Evolutionary conservation across 2,113 vertebrate species (phyloP), one percentile per base, ranked within the genome.

Genomic region (Chascanopsetta lugubris): DNA sequence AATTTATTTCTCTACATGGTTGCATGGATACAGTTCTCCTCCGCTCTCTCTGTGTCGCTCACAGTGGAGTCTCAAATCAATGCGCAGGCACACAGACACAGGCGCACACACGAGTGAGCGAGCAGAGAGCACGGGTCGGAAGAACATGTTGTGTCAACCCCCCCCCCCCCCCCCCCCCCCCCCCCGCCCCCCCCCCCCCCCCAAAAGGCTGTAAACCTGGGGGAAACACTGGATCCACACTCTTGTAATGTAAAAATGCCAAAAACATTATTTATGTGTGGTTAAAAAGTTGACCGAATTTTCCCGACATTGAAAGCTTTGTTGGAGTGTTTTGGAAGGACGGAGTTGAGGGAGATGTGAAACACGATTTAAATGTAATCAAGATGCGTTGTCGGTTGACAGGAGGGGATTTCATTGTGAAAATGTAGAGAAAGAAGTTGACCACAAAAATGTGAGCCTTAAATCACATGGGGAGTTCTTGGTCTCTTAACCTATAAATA

Each of bases 291-390:
- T 49, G 56, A 73, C 76, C 76, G 38, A 78, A 75, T 78, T 72
- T 29, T 47, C 49, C 50, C 61, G 22, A 68, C 60, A 74, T 62
- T 53, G 50, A 61, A 64, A 26, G 30, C 29, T 75, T 55, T 40
- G 46, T 48, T 77, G 63, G 62, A 82, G 61, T 68, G 69, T 69
- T 71, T 73, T 26, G 20, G 48, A 73, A 51, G 30, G 56, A 71
- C 49, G 48, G 15, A n/a, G 25, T 55, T 5, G 22, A 68, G 22
- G 38, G 58, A 10, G 20, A 61, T 69, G 45, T 49, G 48, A 79
- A 83, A 80, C 85, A 84, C 40, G 36, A 24, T 72, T 72, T 84
- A 74, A 85, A 88, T 86, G 72, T 22, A 79, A 73, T 83, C 80
- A 87, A 82, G 83, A 86, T 79, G 85, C 60, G 29, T 48, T 50